Evolutionary conservation across 2,113 vertebrate genomes (phyloP), one percentile per base, ranked within the genome.

Genomic region (Heterocephalus glaber): DNA sequence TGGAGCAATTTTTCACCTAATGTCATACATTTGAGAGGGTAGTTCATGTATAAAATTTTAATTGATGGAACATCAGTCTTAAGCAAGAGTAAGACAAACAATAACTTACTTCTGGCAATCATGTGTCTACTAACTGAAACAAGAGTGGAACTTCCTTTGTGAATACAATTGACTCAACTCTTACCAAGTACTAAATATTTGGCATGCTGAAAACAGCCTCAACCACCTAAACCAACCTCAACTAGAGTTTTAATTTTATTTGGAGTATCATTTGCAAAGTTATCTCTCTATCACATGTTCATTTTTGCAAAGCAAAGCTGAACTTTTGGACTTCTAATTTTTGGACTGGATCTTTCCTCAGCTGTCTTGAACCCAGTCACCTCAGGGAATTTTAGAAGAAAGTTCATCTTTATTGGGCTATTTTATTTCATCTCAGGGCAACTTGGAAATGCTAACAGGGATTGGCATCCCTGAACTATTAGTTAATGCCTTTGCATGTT

Each of bases 11-110:
- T 88, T 54, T 60, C 20, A 77, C 47, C 60, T 70, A 56, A 54
- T 92, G 24, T 41, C 49, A 47, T 35, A 72, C 84, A 47, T 84
- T 79, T 93, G 68, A 86, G 47, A 76, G 52, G 58, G 28, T 94
- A 63, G 17, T 33, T 70, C 19, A 19, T 54, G 24, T 41, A 35
- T 58, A 60, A 83, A 89, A 91, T 24, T 52, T n/a, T 4, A 44
- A 58, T 30, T 49, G 58, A 41, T 88, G 5, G 77, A 93, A 66
- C 47, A 70, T 81, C 30, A n/a, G 1, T 68, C 44, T 66, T 68
- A 56, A 58, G 60, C 52, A 89, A 26, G 9, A 76, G 28, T 35
- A 92, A 72, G 72, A 65, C 19, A 91, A 88, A 47, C 58, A 41
- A 24, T 77, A 24, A 89, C 38, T 77, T 82, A 54, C 30, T 41